Evolutionary conservation across 23 tunicate genomes (phyloP).

Genomic region (Ascidia mentula): DNA sequence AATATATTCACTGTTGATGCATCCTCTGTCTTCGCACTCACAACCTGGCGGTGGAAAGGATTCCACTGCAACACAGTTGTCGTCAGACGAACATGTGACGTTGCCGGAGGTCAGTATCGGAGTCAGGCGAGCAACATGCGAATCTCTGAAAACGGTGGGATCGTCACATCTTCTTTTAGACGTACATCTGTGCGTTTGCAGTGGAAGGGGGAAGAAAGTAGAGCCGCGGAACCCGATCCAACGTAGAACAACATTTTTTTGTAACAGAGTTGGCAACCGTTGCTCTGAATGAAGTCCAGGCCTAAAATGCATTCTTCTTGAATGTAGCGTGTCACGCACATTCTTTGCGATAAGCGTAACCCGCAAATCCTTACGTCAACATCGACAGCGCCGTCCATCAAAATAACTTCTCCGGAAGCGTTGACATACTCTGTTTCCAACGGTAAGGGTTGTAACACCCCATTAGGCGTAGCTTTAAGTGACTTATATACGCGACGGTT

Average conservation of each 20-base stretch:
- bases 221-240: neutral
- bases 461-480: neutral
- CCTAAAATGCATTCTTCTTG: slow-evolving; percentile 9
- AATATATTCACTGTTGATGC: too few relatives aligned
- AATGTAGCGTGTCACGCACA: neutral
- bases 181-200: neutral
- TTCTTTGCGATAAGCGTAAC: neutral
- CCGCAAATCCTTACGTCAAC: neutral
- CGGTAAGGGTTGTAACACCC: neutral
- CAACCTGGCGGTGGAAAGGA: neutral
- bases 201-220: neutral
- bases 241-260: neutral
- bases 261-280: neutral
- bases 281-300: slow-evolving; percentile 4
- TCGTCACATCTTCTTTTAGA: neutral
- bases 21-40: neutral
- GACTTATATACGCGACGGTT: neutral
- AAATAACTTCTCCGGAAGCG: neutral
- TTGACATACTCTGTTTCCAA: neutral
- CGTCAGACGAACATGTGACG: neutral
- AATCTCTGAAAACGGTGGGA: neutral
- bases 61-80: neutral
- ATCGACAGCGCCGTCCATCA: neutral
- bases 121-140: neutral
- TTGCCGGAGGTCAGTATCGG: neutral